phyloP scores from a whole-genome alignment of 2,888 invertebrate genomes.

The Tricholauxania praeusta region DNA sequence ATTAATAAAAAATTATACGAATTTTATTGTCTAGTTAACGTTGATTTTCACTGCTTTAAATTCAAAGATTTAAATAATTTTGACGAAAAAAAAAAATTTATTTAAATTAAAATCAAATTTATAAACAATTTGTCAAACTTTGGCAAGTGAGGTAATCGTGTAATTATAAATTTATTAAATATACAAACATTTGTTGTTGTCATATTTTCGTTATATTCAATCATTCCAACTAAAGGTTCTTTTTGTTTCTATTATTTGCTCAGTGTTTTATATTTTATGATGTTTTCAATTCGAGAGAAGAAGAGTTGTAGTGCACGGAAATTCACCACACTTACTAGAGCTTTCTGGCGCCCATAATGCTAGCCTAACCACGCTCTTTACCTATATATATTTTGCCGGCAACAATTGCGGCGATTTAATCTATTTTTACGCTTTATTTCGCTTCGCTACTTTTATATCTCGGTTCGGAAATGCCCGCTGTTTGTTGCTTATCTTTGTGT shows the following conservation, averaged over 20 bases:
- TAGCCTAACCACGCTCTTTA: not conserved
- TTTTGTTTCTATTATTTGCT: not conserved
- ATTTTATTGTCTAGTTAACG: no score
- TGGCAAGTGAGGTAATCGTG: constrained; percentile 61
- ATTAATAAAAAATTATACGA: no score
- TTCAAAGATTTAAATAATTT: no score
- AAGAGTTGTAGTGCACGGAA: not conserved
- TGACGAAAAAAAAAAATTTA: not conserved
- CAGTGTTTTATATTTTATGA: not conserved
- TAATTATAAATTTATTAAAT: constrained; percentile 60
- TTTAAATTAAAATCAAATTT: not conserved
- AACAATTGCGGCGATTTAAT: constrained; percentile 20
- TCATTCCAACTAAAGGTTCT: not conserved
- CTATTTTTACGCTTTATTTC: constrained; percentile 18
- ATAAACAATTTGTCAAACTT: constrained; percentile 17
- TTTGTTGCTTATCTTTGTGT: not conserved
- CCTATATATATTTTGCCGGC: not conserved
- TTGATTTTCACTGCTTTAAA: no score
- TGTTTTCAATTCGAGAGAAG: not conserved
- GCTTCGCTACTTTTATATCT: constrained; percentile 4
- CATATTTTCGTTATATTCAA: constrained; percentile 23
- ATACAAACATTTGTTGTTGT: constrained; percentile 37
- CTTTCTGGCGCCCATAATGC: not conserved
- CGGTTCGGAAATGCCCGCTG: constrained; percentile 6
- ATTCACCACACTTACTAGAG: not conserved